phyloP scores from a whole-genome alignment of 2,797 vertebrate genomes.

The Hipposideros larvatus region DNA sequence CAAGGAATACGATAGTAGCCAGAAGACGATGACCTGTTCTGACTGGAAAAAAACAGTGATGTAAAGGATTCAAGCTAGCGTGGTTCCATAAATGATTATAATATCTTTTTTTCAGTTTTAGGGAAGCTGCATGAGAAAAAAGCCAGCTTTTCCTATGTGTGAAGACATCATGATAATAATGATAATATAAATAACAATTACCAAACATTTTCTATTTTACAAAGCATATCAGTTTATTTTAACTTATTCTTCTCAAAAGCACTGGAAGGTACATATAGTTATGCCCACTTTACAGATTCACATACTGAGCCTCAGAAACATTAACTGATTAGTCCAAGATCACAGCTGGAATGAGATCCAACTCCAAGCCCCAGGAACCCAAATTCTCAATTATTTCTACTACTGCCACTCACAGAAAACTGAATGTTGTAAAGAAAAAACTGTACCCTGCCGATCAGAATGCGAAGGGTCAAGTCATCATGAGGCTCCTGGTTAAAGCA shows the following conservation, averaged over 20 bases:
- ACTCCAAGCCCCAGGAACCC: neutral
- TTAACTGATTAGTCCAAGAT: conserved; percentile 3
- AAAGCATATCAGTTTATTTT: conserved; percentile 6
- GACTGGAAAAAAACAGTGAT: neutral
- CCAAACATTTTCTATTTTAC: neutral
- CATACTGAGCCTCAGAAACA: neutral
- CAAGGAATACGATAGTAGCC: neutral
- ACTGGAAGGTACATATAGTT: neutral
- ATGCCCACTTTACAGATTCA: neutral
- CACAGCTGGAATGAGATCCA: neutral
- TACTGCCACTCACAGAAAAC: neutral
- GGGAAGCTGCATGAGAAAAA: neutral
- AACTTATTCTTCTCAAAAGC: conserved; percentile 1
- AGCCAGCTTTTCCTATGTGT: neutral
- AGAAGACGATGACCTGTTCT: neutral
- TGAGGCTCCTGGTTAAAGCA: neutral
- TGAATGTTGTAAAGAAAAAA: neutral
- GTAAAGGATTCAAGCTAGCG: neutral
- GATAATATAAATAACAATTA: conserved; percentile 5
- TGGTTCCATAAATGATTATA: neutral
- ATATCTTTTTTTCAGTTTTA: neutral
- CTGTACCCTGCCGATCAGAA: neutral
- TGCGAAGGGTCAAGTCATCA: neutral
- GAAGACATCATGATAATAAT: neutral
- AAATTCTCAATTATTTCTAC: neutral